Conservation (phyloP, 2,888 invertebrate species). For the Ichneumoninae sp. region DNA sequence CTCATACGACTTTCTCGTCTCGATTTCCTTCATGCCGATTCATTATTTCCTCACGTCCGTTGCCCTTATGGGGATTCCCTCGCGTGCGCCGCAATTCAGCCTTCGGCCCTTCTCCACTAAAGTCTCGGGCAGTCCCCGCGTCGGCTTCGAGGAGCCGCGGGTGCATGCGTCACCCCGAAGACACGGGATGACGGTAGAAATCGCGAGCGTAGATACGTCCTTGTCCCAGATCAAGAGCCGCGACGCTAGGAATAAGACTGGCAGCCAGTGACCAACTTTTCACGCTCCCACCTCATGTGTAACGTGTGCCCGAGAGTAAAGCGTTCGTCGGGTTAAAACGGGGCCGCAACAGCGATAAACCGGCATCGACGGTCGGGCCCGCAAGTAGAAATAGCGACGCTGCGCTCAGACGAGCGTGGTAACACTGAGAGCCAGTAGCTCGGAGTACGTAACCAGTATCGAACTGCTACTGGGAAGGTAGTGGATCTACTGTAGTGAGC, state of each 20-base stretch:
- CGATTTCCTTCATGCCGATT: not conserved
- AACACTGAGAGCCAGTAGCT: constrained; percentile 6
- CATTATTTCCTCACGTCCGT: constrained; percentile 1
- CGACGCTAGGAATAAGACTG: constrained; percentile 73
- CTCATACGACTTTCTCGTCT: not conserved
- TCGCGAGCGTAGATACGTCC: constrained; percentile 73
- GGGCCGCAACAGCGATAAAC: constrained; percentile 24
- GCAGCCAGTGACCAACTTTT: constrained; percentile 64
- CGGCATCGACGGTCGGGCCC: constrained; percentile 38
- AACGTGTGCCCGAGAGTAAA: not conserved
- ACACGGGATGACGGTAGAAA: constrained; percentile 59
- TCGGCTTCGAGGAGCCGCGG: not conserved
- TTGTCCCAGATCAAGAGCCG: constrained; percentile 78
- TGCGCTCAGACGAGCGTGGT: constrained; percentile 69
- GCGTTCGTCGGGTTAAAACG: constrained; percentile 25
- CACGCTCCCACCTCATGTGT: constrained; percentile 34
- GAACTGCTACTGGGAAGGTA: not conserved
- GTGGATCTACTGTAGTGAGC: not conserved
- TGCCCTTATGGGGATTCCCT: constrained; percentile 35
- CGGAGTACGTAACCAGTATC: constrained; percentile 19
- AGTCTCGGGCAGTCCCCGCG: constrained; percentile 27
- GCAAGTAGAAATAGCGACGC: constrained; percentile 75
- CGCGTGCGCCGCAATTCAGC: constrained; percentile 12
- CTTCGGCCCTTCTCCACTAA: constrained; percentile 27
- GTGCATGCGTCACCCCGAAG: constrained; percentile 48